Evolutionary conservation across 2,113 vertebrate genomes (phyloP), one percentile per base, ranked within the genome.

Genomic region (Origma solitaria): DNA sequence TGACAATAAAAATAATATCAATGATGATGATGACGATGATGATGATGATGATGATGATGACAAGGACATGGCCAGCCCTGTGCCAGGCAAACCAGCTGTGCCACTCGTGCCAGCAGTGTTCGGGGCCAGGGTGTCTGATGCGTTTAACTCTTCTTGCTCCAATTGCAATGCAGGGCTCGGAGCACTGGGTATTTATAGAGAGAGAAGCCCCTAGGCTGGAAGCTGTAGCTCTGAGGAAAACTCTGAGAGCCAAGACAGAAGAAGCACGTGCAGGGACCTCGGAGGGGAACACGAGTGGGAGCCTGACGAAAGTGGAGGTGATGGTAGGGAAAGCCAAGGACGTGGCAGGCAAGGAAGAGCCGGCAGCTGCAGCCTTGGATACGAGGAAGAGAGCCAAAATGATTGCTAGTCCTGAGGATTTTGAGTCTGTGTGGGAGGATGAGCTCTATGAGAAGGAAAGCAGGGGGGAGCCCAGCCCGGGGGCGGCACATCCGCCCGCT

Each of bases 181-280:
- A 99, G 98, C 99, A 99, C 96, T 99, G 99, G 99, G 99, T 99
- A 98, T 99, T 99, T 98, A 98, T 99, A 99, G 99, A 99, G 97
- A 99, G 98, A 98, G 97, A 98, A 97, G 98, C 98, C 96, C 95
- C 97, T 98, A 98, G 98, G 98, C 98, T 98, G 97, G 98, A 98
- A 98, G 98, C 98, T 47, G 97, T 98, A 94, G 91, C 95, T 92
- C 83, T 98, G 97, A 97, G 96, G 86, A 97, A 97, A 96, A 83
- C 94, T 86, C 87, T 97, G 86, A 95, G 98, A 95, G 93, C 86
- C 83, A 98, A 97, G 88, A 97, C 89, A 23, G 96, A 98, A 92
- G 98, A 95, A 90, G 49, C 88, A 40, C 87, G 6, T 84, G 69
- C 97, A 82, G 92, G 79, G 92, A 79, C 94, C 38, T 71, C 96